Evolutionary conservation across 2,888 invertebrate species (phyloP).

Genomic region (Eupithecia insigniata): DNA sequence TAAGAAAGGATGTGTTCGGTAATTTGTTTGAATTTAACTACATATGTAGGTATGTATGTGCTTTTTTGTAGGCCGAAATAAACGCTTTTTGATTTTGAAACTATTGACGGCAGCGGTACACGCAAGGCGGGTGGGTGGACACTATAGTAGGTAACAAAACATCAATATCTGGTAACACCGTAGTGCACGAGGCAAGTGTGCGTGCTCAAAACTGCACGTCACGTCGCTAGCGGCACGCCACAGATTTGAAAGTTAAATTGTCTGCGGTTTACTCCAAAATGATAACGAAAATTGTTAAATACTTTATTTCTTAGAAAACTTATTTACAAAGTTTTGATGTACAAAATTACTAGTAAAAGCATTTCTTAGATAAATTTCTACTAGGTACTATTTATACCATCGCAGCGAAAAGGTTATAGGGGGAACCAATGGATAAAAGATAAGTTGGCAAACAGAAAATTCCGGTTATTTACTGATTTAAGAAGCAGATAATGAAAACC

Average conservation of each 20-base stretch:
- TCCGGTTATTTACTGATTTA: not conserved
- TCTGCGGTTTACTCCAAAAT: not conserved
- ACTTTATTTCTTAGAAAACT: not conserved
- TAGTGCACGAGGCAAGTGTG: not conserved
- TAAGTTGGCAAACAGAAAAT: not conserved
- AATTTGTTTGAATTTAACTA: too few relatives aligned
- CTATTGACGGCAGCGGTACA: too few relatives aligned
- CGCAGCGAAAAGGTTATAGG: not conserved
- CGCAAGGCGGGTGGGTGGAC: too few relatives aligned
- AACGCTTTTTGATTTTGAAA: too few relatives aligned
- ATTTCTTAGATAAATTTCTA: not conserved
- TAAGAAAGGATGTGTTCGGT: too few relatives aligned
- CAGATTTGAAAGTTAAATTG: constrained; percentile 1
- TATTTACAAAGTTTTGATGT: not conserved
- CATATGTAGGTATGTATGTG: too few relatives aligned
- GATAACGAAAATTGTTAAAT: not conserved
- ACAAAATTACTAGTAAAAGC: not conserved
- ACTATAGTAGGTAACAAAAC: not conserved
- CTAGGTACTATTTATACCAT: not conserved
- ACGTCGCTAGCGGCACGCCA: not conserved
- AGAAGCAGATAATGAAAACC: not conserved
- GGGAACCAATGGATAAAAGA: not conserved
- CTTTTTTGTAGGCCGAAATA: too few relatives aligned
- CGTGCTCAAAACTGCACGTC: constrained; percentile 13
- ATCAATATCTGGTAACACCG: not conserved